Base-by-base conservation (phyloP, 1,140 invertebrate species). In the Hyposmocoma kahamanoa region DNA sequence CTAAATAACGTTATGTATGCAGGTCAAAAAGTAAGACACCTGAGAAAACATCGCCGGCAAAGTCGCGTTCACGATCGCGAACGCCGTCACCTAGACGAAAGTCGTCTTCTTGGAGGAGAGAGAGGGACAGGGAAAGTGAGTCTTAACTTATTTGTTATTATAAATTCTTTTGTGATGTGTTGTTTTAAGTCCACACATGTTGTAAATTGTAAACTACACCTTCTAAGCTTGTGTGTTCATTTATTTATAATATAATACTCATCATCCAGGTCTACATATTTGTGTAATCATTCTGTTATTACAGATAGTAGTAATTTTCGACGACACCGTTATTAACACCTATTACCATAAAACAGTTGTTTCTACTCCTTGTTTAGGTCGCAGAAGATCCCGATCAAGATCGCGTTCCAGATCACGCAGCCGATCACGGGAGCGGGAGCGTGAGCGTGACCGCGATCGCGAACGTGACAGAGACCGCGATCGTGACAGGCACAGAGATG, bases 21-120 rank as follows among this genome's bases (percentile, higher is more conserved):
- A 89, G 88, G 59, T 90, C 88, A 10, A 87, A 88, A 57, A 90
- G 88, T 72, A 87, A 83, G 50, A 88, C 88, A 1, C 84, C 86
- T 53, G 80, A 90, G 80, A 78, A 87, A 80, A 56, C 87, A 84
- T 44, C 81, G 67, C 43, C 89, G 84, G 42, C 87, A 77, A 69
- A 62, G 47, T 91, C 90, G 5, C 83, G 84, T 48, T 92, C 91
- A 5, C 83, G 83, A 48, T 92, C 91, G 3, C 85, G 87, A 49
- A 90, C 91, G 0, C 89, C 89, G 0, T 82, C 86, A 18, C 75
- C 84, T 9, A 49, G 59, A 53, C 41, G 69, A 36, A 72, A 77
- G 61, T 56, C 59, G 24, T 44, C 53, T 9, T 62, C 67, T 11
- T 76, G 79, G 77, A 72, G 72, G 47, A 56, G 81, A 69, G 84